These are phyloP conservation scores for Leptura quadrifasciata DNA, from an alignment of 2,888 invertebrate species.

Conservation along the genomic window DNA sequence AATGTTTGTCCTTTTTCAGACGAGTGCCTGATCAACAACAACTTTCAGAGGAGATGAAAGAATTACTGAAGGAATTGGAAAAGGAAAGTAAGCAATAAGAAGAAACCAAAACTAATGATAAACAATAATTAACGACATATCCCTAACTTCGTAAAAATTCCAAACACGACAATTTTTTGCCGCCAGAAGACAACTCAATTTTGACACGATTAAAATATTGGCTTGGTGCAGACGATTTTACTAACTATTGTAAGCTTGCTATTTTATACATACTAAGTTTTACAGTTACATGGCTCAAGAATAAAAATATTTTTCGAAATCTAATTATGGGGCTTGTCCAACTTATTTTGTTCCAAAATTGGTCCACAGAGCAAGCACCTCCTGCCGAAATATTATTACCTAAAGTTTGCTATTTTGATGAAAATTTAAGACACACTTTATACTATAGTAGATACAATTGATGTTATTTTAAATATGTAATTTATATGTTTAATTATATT, in stretches of 20 bases:
- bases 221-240: slow-evolving; percentile 14
- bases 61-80: slow-evolving; percentile 71
- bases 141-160: slow-evolving; percentile 53
- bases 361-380: slow-evolving; percentile 40
- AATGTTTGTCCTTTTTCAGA: slow-evolving; percentile 63
- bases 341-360: slow-evolving; percentile 25
- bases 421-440: slow-evolving; percentile 39
- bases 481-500: slow-evolving; percentile 45
- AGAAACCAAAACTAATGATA: slow-evolving; percentile 37
- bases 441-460: slow-evolving; percentile 41
- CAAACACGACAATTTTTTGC: slow-evolving; percentile 48
- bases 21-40: slow-evolving; percentile 70
- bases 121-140: slow-evolving; percentile 52
- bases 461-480: slow-evolving; percentile 55
- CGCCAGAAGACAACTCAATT: slow-evolving; percentile 35
- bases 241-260: slow-evolving; percentile 29
- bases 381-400: slow-evolving; percentile 36
- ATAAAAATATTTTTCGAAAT: slow-evolving; percentile 31
- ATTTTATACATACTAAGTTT: slow-evolving; percentile 28
- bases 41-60: slow-evolving; percentile 72
- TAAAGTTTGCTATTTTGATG: slow-evolving; percentile 40
- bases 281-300: slow-evolving; percentile 33
- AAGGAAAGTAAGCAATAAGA: slow-evolving; percentile 71
- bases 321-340: slow-evolving; percentile 23
- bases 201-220: slow-evolving; percentile 1